Evolutionary conservation across 2,888 invertebrate genomes (phyloP), one percentile per base, ranked within the genome.

Genomic region (Epicampocera succincta): DNA sequence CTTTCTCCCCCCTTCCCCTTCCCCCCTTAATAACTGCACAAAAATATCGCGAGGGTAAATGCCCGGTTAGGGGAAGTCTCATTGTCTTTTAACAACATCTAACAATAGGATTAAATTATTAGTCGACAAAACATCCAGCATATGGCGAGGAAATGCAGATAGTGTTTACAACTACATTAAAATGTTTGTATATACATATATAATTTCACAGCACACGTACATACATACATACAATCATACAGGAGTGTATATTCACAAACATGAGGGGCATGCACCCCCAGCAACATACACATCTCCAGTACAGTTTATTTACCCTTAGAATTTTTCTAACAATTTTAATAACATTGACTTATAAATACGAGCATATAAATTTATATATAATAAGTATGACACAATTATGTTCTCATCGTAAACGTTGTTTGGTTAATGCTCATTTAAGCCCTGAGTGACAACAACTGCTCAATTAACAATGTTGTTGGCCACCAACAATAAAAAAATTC

Each of bases 361-460:
- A 33, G 21, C n/a, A 60, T 15, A 54, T 68, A 11, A 40, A 52
- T 52, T 68, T 56, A 33, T 8, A 33, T 21, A 5, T 21, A 25
- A 61, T 6, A 44, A 33, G 25, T 44, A 33, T 65, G 21, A 44
- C 44, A 56, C 58, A 38, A 13, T 38, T n/a, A 58, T 21, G 38
- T 40, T 15, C 21, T n/a, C n/a, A 38, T 46, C 33, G 12, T 48
- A 17, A 19, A 58, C 13, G 19, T 40, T 40, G 56, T 56, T 42
- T 15, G 6, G 46, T 46, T 71, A 2, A 12, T 33, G 29, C 13
- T 58, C 58, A 63, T 29, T 65, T 66, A 60, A 46, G 44, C 77
- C 63, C 50, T 65, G 68, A 77, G 68, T 69, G 77, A 77, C 73
- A 77, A 73, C 63, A 69, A 77, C 56, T 66, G 58, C 44, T 25